Conservation (phyloP, 1,140 invertebrate species). For the Hypsibius dujardini region DNA sequence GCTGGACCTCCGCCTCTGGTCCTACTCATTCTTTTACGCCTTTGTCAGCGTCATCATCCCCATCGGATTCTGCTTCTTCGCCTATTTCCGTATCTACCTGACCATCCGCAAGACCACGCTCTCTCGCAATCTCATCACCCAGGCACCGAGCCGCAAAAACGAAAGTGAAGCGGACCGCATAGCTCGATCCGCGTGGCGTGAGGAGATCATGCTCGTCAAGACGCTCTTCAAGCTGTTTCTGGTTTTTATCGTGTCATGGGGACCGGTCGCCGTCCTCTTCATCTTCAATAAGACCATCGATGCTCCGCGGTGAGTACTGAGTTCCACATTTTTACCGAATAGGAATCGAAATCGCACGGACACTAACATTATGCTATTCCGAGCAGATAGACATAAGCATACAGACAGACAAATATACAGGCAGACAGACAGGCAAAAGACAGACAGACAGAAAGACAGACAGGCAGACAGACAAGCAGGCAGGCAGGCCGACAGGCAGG, state of each 20-base stretch:
- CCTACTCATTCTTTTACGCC: slow-evolving; percentile 16
- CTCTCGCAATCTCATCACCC: not conserved
- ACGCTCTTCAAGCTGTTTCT: slow-evolving; percentile 13
- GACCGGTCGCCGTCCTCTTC: slow-evolving; percentile 4
- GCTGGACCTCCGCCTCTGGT: slow-evolving; percentile 15
- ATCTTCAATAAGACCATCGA: not conserved
- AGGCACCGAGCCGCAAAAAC: not conserved
- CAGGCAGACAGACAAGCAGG: too few species aligned
- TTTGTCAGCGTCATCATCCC: not conserved
- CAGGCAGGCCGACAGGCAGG: too few species aligned
- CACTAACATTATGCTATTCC: too few species aligned
- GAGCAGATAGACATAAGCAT: too few species aligned
- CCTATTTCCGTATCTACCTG: slow-evolving; percentile 11
- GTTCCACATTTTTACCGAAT: too few species aligned
- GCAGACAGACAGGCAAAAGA: too few species aligned
- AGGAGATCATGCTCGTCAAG: slow-evolving; percentile 15
- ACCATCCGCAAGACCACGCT: not conserved
- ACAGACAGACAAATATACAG: too few species aligned
- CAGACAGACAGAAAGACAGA: too few species aligned
- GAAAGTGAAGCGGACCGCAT: not conserved
- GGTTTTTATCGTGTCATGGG: slow-evolving; percentile 6
- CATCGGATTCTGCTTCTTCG: slow-evolving; percentile 15
- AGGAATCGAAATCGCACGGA: too few species aligned
- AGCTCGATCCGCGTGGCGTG: not conserved
- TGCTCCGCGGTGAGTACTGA: not conserved